A percentile compares a stretch with the other conserved stretches of the same genome.
phyloP scores from a whole-genome alignment of 1,140 invertebrate species.

The Euschistus heros region DNA sequence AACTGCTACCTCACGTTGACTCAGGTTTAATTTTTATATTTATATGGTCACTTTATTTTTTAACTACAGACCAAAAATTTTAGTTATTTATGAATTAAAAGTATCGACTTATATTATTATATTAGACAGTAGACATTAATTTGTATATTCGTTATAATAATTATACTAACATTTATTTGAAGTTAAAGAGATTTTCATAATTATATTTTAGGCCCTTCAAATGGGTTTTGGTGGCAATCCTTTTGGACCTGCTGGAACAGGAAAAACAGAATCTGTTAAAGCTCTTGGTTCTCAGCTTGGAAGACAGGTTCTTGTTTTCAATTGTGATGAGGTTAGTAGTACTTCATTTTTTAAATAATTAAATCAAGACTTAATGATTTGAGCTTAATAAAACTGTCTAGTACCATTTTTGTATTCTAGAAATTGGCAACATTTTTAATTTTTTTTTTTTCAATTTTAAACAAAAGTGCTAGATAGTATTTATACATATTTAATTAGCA shows the following conservation, averaged over 20 bases:
- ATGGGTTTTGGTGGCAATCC: conserved; percentile 96
- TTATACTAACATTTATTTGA: conserved; percentile 16
- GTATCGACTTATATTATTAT: no score
- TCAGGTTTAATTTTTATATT: conserved; percentile 46
- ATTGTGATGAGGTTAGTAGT: conserved; percentile 81
- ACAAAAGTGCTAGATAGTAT: no score
- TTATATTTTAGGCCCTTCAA: conserved; percentile 62
- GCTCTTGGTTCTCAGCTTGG: conserved; percentile 82
- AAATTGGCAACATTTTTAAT: no score
- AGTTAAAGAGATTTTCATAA: background rate
- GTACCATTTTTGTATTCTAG: no score
- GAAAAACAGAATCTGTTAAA: conserved; percentile 97
- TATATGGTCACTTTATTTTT: no score
- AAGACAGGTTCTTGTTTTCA: conserved; percentile 89
- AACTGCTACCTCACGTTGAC: conserved; percentile 92
- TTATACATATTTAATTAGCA: no score
- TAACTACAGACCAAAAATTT: no score
- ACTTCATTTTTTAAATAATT: background rate
- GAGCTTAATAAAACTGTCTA: no score
- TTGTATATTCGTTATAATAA: no score
- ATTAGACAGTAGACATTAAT: no score
- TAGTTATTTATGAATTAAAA: background rate
- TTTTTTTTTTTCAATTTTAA: no score
- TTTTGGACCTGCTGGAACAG: conserved; percentile 96
- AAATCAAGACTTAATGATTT: no score